A percentile compares a stretch with the other conserved stretches of the same genome.
These are phyloP conservation scores for Drosophila seguyi DNA, from an alignment of 1,140 invertebrate genomes.

Conservation along the genomic window DNA sequence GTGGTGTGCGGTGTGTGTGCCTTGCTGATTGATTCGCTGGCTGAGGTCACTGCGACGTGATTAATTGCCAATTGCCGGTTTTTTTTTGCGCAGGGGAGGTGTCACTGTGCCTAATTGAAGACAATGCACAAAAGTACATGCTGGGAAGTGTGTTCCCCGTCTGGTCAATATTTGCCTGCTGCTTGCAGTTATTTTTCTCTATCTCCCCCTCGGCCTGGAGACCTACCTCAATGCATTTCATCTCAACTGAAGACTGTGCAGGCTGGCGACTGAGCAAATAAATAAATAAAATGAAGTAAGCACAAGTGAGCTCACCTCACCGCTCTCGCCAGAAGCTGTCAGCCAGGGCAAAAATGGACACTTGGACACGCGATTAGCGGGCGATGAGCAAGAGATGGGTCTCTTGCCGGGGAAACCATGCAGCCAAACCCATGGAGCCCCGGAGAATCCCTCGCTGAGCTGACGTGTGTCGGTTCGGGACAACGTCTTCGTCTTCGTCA, in stretches of 20 bases:
- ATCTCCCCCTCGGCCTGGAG: background rate
- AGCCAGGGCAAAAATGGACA: slow-evolving; percentile 27
- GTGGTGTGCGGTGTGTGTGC: slow-evolving; percentile 15
- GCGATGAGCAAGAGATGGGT: slow-evolving; percentile 29
- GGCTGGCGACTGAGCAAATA: slow-evolving; percentile 37
- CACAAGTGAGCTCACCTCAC: slow-evolving; percentile 26
- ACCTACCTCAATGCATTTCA: slow-evolving; percentile 63
- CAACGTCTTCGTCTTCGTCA: slow-evolving; percentile 65
- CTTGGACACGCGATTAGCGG: slow-evolving; percentile 29
- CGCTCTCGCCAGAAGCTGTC: slow-evolving; percentile 58
- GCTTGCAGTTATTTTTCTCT: slow-evolving; percentile 16
- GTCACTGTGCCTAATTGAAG: slow-evolving; percentile 45
- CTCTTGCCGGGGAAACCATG: slow-evolving; percentile 14
- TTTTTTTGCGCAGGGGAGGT: slow-evolving; percentile 26
- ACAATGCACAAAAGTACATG: slow-evolving; percentile 36
- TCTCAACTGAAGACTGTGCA: slow-evolving; percentile 18
- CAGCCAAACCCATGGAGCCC: slow-evolving; percentile 6
- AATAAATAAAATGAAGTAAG: slow-evolving; percentile 49
- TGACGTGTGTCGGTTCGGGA: slow-evolving; percentile 61
- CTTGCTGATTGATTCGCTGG: slow-evolving; percentile 73
- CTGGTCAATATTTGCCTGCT: slow-evolving; percentile 39
- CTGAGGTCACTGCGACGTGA: slow-evolving; percentile 79
- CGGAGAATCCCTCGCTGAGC: slow-evolving; percentile 37
- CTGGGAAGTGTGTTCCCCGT: background rate
- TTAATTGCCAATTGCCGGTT: slow-evolving; percentile 64